Evolutionary conservation across 2,797 vertebrate species (phyloP), one percentile per base, ranked within the genome.

Genomic region (Xerus rutilus): DNA sequence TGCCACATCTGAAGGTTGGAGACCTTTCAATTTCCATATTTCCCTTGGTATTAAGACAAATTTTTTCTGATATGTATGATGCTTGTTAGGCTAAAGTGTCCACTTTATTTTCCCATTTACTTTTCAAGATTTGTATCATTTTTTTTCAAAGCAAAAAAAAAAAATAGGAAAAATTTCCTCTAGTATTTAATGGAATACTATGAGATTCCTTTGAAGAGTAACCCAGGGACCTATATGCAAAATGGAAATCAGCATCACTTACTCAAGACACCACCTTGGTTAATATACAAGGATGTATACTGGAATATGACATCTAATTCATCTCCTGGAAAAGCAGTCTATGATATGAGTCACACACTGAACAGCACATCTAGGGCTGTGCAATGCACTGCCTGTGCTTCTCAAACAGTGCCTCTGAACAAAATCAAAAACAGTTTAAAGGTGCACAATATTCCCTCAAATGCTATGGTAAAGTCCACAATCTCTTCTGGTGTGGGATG

Each of bases 121-220:
- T 92, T 94, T 93, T 84, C 52, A 95, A 87, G n/a, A 89, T 84
- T 96, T 93, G 54, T 93, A 86, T 96, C 88, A 85, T 47, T 47
- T 92, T 92, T 88, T 96, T 96, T 32, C 92, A 93, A 95, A 96
- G 87, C 11, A 88, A 94, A 87, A 57, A 15, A 15, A 77, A 93
- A 83, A 59, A 79, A 86, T 95, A 86, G 74, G 59, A 23, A 95
- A 93, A 17, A 1, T 89, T 92, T 95, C 35, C 49, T 72, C 47
- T 91, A n/a, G 65, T 74, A 32, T 69, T 97, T 83, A 89, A 65
- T 4, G 89, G 67, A 84, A 35, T 67, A 35, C 65, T 85, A 5
- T 84, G 77, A 87, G 57, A 89, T 95, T 89, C 20, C 59, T 96
- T 93, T 94, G 92, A 96, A 94, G 83, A 81, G 32, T 65, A 88